Evolutionary conservation across 2,797 vertebrate species (phyloP), one percentile per base, ranked within the genome.

Genomic region (Pagetopsis macropterus): DNA sequence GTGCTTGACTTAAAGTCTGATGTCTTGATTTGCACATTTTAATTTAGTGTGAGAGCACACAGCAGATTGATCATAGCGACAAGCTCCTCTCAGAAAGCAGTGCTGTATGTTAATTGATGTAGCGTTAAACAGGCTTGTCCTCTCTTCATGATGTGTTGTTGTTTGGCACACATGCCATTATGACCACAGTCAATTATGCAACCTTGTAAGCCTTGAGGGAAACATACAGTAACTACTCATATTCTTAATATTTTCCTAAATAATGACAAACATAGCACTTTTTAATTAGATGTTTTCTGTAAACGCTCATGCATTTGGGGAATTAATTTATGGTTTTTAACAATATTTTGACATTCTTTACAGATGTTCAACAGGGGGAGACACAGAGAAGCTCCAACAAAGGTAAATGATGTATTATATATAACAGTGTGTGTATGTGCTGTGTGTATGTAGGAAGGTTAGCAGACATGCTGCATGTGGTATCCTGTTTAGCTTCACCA

Each of bases 291-390:
- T 31, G 27, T 50, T 58, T 72, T 51, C 64, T 60, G 52, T 81
- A 64, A 81, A 9, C 37, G 5, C 19, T 71, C 41, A 44, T 48
- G 68, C 45, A 9, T 17, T 48, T 9, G 4, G 17, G 17, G 31
- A 41, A 50, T 69, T 52, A 15, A 49, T 43, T 40, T 52, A 37
- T 48, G 59, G 64, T 77, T 46, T 60, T 57, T 76, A 71, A 83
- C 71, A 15, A 71, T 74, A 31, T 72, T 79, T 80, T 66, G 51
- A 79, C 70, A 41, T 83, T 71, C 88, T 60, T 87, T 87, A 12
- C 87, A 95, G 94, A 94, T 87, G 93, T 94, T 83, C 85, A 93
- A 83, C 92, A 91, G 84, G 94, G 91, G 71, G 94, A 94, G 59
- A 87, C 88, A 19, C 89, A 94, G 82, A 90, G 92, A 84, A 83